Evolutionary conservation across 2,797 vertebrate genomes (phyloP).

Genomic region (Cyclura pinguis): DNA sequence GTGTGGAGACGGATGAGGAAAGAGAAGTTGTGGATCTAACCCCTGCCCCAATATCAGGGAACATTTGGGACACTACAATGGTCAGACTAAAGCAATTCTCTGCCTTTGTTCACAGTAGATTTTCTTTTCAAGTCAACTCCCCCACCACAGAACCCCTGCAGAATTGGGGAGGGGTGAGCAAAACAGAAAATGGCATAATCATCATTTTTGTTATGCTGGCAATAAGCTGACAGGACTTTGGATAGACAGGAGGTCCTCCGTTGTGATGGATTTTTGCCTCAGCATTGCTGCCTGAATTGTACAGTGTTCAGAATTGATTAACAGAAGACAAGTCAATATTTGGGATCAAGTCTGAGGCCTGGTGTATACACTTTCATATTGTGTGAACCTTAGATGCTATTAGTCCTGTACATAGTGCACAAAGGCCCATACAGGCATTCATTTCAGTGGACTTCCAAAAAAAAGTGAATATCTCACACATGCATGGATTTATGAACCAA

Average conservation of each 20-base stretch:
- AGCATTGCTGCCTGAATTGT: too few relatives aligned
- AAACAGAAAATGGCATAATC: neutral
- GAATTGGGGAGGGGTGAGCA: neutral
- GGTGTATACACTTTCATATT: neutral
- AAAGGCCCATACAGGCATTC: neutral
- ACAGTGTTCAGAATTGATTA: neutral
- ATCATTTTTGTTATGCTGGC: neutral
- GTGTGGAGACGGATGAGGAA: neutral
- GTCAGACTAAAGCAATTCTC: neutral
- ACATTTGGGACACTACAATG: too few relatives aligned
- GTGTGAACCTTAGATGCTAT: neutral
- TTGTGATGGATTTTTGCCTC: neutral
- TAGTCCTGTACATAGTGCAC: neutral
- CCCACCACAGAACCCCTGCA: neutral
- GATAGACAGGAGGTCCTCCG: neutral
- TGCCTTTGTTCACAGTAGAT: neutral
- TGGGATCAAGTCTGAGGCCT: neutral
- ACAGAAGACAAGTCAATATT: neutral
- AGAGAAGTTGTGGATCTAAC: neutral
- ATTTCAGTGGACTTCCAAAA: neutral
- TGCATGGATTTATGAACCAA: neutral
- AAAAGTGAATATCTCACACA: neutral
- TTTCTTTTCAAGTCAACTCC: neutral
- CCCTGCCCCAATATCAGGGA: too few relatives aligned
- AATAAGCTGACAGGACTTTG: neutral